These are phyloP conservation scores for Dryas iulia DNA, from an alignment of 1,140 invertebrate species.

Conservation along the genomic window DNA sequence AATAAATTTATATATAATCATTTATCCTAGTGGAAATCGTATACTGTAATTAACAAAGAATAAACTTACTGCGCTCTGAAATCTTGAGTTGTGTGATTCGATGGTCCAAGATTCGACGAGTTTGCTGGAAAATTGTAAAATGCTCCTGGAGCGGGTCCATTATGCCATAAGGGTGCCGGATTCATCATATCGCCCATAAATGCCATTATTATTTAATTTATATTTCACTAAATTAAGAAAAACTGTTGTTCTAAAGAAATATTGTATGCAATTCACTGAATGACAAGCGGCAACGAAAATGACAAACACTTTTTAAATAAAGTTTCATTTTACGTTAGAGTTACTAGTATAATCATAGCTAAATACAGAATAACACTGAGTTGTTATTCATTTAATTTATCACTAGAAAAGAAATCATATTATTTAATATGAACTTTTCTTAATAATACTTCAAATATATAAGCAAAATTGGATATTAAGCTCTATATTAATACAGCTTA, in stretches of 20 bases:
- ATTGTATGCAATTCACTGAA: conserved; percentile 26
- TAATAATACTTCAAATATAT: no score
- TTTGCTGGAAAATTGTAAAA: conserved; percentile 86
- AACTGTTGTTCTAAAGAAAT: neutral
- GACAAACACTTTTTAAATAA: conserved; percentile 60
- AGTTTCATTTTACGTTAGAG: conserved; percentile 27
- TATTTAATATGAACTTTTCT: no score
- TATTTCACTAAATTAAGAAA: conserved; percentile 1
- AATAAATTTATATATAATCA: no score
- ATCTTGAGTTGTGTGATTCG: conserved; percentile 70
- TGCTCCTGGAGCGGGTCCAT: conserved; percentile 85
- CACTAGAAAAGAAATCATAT: no score
- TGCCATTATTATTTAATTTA: conserved; percentile 46
- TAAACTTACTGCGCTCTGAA: conserved; percentile 85
- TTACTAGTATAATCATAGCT: no score
- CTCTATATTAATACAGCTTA: no score
- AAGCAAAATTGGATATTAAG: no score
- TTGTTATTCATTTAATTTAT: no score
- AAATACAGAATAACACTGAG: no score
- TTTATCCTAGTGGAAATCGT: no score
- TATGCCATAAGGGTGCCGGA: conserved; percentile 83
- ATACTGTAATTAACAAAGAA: neutral
- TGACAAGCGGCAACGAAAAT: conserved; percentile 66
- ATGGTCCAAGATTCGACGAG: conserved; percentile 48
- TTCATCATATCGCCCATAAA: conserved; percentile 69